A percentile compares a stretch with the other conserved stretches of the same genome.
These are phyloP conservation scores for Notodonta dromedarius DNA, from an alignment of 2,888 invertebrate genomes.

Conservation along the genomic window DNA sequence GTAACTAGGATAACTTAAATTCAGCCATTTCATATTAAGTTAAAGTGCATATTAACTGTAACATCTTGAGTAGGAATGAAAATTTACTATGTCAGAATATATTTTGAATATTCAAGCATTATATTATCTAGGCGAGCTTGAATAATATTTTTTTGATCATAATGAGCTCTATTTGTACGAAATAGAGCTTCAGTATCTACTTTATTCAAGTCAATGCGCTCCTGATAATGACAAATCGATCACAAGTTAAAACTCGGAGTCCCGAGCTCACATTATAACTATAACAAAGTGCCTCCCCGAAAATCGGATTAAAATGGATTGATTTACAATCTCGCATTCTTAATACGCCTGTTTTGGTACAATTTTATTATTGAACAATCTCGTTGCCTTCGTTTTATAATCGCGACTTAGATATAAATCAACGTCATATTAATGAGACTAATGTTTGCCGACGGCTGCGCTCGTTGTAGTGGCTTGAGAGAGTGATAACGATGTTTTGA, in stretches of 20 bases:
- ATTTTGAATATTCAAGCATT: too few species aligned
- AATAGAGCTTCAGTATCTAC: too few species aligned
- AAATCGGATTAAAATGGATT: slow-evolving; percentile 38
- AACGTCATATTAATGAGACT: slow-evolving; percentile 21
- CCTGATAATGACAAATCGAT: slow-evolving; percentile 6
- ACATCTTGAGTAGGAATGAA: too few species aligned
- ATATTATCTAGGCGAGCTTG: too few species aligned
- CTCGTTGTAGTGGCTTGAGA: neutral
- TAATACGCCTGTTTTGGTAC: slow-evolving; percentile 28
- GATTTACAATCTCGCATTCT: slow-evolving; percentile 31
- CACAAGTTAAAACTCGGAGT: neutral
- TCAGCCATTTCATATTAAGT: too few species aligned
- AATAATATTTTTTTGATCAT: too few species aligned
- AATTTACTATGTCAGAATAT: too few species aligned
- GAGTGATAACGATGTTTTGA: slow-evolving; percentile 2
- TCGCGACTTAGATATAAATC: slow-evolving; percentile 24
- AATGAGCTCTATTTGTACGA: too few species aligned
- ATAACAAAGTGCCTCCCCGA: slow-evolving; percentile 1
- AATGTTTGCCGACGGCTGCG: slow-evolving; percentile 9
- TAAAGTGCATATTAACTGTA: too few species aligned
- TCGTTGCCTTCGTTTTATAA: slow-evolving; percentile 16
- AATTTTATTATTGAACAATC: slow-evolving; percentile 28
- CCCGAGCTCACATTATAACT: neutral
- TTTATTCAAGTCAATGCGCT: neutral
- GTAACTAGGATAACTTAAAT: too few species aligned